Base-by-base conservation (phyloP, 2,797 vertebrate genomes). In the Myotis planiceps region DNA sequence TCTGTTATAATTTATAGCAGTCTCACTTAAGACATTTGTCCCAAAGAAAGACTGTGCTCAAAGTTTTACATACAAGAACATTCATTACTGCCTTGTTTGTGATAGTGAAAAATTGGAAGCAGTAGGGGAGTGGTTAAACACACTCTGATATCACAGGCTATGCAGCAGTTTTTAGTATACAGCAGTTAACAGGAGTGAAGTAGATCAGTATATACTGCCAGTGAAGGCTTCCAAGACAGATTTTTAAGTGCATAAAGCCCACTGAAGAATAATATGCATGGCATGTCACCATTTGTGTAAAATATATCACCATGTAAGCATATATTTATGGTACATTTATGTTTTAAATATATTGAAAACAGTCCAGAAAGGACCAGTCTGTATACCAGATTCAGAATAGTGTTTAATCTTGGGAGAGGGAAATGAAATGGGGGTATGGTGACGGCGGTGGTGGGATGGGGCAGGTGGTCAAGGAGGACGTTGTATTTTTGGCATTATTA, bases 181-280 rank as follows among this genome's bases (percentile, higher is more conserved):
- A 58, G 42, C 39, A 10, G 25, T 65, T 71, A 80, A 49, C 63
- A 83, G 58, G 58, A n/a, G 39, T n/a, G 18, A 80, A 74, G 29
- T 18, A 32, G 27, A 65, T 42, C 18, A 12, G 25, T 32, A 37
- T 25, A 9, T 15, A 16, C 21, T 60, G 37, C 49, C 74, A 75
- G 0, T 8, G 34, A 83, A 58, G 25, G 25, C 34, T 47, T 53
- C 25, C 51, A 74, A 78, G 49, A 51, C 32, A 71, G 32, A 51
- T 47, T 92, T 92, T 72, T 88, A 47, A 87, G 83, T 74, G 51
- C 66, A 49, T 47, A 55, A 90, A 90, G 12, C 60, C 92, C 15
- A 15, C n/a, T 72, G 47, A 87, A 87, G 39, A 55, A 25, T 4
- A 65, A 9, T 69, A 45, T 29, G 29, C 47, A 49, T 47, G 66